Percentiles rank a stretch among this genome's conserved stretches.
Evolutionary conservation across 2,888 invertebrate species (phyloP).

Genomic region (Hymenopus coronatus): DNA sequence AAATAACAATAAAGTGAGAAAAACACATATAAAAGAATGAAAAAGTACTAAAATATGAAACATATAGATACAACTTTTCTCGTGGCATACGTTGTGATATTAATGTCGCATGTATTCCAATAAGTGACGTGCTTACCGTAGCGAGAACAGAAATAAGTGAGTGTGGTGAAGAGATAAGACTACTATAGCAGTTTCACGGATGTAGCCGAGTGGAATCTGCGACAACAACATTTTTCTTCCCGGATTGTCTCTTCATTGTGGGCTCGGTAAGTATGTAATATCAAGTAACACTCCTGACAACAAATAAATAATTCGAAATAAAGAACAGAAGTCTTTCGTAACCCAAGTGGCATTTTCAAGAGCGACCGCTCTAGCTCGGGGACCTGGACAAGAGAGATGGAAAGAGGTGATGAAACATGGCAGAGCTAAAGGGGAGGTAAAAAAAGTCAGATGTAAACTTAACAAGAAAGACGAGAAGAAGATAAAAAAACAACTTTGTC

Average conservation of each 20-base stretch:
- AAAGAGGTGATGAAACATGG: conserved; percentile 3
- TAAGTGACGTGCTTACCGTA: not conserved
- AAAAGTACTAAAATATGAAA: not conserved
- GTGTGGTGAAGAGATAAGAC: not conserved
- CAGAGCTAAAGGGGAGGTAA: not conserved
- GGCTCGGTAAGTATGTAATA: not conserved
- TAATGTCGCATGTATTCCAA: not conserved
- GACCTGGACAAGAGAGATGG: not conserved
- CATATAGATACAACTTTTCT: not conserved
- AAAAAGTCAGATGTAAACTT: conserved; percentile 3
- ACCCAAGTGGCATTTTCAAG: not conserved
- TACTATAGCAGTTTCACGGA: not conserved
- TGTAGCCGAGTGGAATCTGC: not conserved
- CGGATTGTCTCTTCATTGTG: not conserved
- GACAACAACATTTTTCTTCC: not conserved
- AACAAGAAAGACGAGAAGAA: not conserved
- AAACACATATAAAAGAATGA: too few relatives aligned
- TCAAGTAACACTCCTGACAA: not conserved
- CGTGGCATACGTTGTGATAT: not conserved
- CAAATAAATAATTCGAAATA: not conserved
- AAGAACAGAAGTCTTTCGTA: not conserved
- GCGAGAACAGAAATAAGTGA: not conserved
- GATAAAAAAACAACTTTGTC: not conserved
- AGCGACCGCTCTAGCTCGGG: not conserved
- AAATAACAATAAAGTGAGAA: too few relatives aligned